Evolutionary conservation across 2,888 invertebrate genomes (phyloP), one percentile per base, ranked within the genome.

Genomic region (Cephus pygmeus): DNA sequence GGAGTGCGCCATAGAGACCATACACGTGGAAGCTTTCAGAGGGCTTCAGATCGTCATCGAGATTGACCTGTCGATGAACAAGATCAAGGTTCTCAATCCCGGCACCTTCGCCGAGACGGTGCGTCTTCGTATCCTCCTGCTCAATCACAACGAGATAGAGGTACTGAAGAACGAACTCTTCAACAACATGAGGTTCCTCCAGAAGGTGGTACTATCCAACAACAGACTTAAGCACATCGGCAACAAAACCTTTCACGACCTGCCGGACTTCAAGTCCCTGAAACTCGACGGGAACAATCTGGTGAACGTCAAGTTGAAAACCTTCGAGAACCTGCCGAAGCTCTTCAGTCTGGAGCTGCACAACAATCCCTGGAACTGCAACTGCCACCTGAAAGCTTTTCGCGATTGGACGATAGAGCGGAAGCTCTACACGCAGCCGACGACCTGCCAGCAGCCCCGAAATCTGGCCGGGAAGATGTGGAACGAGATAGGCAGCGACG

Each of bases 291-390:
- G 95, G 69, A 98, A 98, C 90, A 94, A 94, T 86, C 92, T 98
- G 77, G 95, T 94, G 76, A 93, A 93, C 76, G 91, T 97, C 75
- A 94, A 93, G 86, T 92, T 94, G 74, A 94, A 95, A 80, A 94
- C 95, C 11, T 94, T 97, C 79, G 93, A 93, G 78, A 93, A 93
- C 56, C 91, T 97, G 76, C 93, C 93, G 2, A 95, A 94, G 81
- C 91, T 98, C 76, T 94, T 94, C 35, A 96, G 95, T 86, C 92
- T 98, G 73, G 95, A 95, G 77, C 92, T 98, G 1, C 94, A 95
- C 82, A 95, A 95, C 81, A 98, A 98, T 89, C 96, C 96, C 0
- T 98, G 98, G 98, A 94, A 95, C 80, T 98, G 98, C 88, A 97
- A 98, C 88, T 98, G 98, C 87, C 94, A 95, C 81, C 92, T 98